A percentile compares a stretch with the other conserved stretches of the same genome.
phyloP scores from a whole-genome alignment of 2,888 invertebrate species.

The Campoplex capitator region DNA sequence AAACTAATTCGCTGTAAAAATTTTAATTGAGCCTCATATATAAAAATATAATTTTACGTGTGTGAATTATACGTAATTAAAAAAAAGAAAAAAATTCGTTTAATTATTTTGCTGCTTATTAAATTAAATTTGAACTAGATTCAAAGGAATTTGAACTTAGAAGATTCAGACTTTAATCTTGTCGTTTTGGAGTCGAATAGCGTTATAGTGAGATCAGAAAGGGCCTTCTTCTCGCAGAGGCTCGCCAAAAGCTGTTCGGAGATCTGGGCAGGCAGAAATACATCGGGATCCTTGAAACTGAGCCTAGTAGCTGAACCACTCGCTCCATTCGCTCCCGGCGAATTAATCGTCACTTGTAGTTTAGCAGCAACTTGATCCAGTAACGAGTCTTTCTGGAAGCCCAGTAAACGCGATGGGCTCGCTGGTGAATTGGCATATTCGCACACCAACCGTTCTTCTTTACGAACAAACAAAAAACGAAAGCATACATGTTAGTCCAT shows the following conservation, averaged over 20 bases:
- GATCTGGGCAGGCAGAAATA: slow-evolving; percentile 87
- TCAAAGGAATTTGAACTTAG: background rate
- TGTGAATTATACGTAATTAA: background rate
- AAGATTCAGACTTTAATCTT: slow-evolving; percentile 85
- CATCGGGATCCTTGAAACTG: slow-evolving; percentile 86
- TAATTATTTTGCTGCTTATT: background rate
- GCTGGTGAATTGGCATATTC: slow-evolving; percentile 46
- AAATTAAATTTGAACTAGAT: background rate
- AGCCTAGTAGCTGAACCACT: slow-evolving; percentile 77
- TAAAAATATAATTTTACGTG: background rate
- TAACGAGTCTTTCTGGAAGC: slow-evolving; percentile 45
- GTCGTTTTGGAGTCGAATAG: slow-evolving; percentile 88
- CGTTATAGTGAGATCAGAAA: slow-evolving; percentile 87
- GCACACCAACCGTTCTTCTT: slow-evolving; percentile 59
- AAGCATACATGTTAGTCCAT: background rate
- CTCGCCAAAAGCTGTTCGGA: slow-evolving; percentile 87
- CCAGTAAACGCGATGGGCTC: slow-evolving; percentile 43
- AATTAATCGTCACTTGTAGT: slow-evolving; percentile 54
- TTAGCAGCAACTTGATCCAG: slow-evolving; percentile 55
- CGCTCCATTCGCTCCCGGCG: slow-evolving; percentile 70
- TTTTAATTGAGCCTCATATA: background rate
- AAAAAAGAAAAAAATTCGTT: background rate
- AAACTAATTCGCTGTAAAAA: background rate
- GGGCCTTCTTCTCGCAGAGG: slow-evolving; percentile 86
- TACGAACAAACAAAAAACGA: background rate